Conservation (phyloP, 2,797 vertebrate species). For the Stomatorhinus walkeri region DNA sequence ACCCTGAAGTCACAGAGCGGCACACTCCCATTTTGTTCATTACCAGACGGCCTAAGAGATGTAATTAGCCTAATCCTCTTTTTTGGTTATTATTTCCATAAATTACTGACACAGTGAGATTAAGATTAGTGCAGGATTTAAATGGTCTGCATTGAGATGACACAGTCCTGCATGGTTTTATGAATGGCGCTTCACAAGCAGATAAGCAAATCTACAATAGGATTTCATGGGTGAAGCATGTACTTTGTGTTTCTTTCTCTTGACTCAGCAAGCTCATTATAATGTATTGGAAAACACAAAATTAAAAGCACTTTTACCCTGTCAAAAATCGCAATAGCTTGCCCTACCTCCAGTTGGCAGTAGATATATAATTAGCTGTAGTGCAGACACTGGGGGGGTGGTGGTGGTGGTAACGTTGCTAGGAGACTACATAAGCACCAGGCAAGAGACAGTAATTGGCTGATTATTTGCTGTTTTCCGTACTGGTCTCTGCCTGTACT, state of each 20-base stretch:
- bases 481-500: constrained; percentile 63
- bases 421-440: constrained; percentile 67
- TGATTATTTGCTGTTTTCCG: constrained; percentile 56
- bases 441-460: constrained; percentile 65
- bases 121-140: constrained; percentile 43
- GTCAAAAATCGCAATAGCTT: constrained; percentile 29
- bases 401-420: constrained; percentile 56
- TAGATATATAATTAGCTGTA: constrained; percentile 36
- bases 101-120: constrained; percentile 58
- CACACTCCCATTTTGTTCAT: constrained; percentile 35
- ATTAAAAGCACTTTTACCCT: constrained; percentile 30
- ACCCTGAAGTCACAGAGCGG: constrained; percentile 34
- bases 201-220: constrained; percentile 24
- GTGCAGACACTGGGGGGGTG: constrained; percentile 27
- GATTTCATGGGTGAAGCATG: constrained; percentile 20
- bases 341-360: constrained; percentile 26
- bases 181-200: constrained; percentile 19
- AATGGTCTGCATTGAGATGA: constrained; percentile 44
- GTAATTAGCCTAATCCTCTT: constrained; percentile 64
- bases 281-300: constrained; percentile 18
- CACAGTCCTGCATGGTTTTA: constrained; percentile 27
- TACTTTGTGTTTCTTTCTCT: constrained; percentile 8
- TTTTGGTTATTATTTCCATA: constrained; percentile 62
- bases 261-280: constrained; percentile 18
- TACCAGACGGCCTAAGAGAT: constrained; percentile 50